Conservation (phyloP, 2,797 vertebrate species). For the Macropus fuliginosus region DNA sequence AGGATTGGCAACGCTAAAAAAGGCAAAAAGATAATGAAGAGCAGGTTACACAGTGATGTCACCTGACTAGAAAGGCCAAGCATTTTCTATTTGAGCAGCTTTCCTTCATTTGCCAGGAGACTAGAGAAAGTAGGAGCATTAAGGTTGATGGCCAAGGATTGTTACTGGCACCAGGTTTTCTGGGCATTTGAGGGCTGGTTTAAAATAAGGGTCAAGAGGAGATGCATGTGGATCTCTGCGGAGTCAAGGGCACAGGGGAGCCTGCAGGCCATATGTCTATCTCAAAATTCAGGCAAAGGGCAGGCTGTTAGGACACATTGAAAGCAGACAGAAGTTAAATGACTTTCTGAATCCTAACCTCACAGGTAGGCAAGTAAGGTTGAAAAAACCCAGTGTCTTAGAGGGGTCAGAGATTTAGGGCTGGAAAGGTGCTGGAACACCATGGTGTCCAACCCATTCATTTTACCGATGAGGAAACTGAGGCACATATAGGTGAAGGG, state of each 20-base stretch:
- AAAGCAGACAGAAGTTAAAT: background rate
- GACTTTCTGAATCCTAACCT: background rate
- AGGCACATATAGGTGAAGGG: background rate
- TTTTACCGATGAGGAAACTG: background rate
- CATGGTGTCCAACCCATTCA: background rate
- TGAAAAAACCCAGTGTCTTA: background rate
- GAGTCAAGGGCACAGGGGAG: background rate
- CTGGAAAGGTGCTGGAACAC: background rate
- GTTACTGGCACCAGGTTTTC: background rate
- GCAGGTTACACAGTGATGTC: background rate
- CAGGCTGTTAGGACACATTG: background rate
- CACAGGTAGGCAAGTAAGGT: background rate
- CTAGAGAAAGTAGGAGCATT: accelerated
- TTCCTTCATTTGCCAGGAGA: background rate
- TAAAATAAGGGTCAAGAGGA: background rate
- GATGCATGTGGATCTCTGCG: background rate
- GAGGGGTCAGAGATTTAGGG: background rate
- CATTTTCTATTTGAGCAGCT: background rate
- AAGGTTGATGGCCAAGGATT: background rate
- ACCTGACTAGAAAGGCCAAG: background rate
- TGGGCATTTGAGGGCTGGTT: background rate
- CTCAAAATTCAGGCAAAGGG: background rate
- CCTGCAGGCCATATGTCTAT: background rate
- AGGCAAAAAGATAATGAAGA: background rate
- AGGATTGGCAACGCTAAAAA: background rate